Percentiles rank a stretch among this genome's conserved stretches.
phyloP scores from a whole-genome alignment of 2,888 invertebrate genomes.

The Beris chalybata region DNA sequence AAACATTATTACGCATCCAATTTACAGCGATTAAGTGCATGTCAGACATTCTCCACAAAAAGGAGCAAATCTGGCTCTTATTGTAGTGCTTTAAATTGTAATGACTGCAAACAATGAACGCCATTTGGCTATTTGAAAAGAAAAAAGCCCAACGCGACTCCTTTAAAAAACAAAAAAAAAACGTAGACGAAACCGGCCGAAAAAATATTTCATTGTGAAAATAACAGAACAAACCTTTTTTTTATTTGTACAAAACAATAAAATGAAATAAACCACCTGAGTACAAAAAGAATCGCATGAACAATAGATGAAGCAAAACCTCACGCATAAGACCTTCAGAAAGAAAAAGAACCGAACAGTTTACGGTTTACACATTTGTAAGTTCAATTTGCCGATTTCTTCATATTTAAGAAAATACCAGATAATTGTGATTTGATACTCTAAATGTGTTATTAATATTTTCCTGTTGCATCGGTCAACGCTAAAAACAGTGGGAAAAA shows the following conservation, averaged over 20 bases:
- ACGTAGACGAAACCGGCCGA: not conserved
- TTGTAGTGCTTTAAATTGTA: no score
- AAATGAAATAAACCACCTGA: conserved; percentile 28
- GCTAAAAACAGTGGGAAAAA: not conserved
- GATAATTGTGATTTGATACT: no score
- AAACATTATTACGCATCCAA: no score
- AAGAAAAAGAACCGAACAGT: conserved; percentile 29
- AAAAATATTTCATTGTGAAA: conserved; percentile 4
- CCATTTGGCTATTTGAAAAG: conserved; percentile 3
- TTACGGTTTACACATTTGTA: not conserved
- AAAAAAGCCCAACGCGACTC: conserved; percentile 23
- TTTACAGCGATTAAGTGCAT: no score
- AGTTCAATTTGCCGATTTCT: no score
- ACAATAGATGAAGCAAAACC: conserved; percentile 28
- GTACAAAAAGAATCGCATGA: conserved; percentile 23
- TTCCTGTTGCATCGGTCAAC: no score
- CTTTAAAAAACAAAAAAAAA: conserved; percentile 22
- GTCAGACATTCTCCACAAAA: no score
- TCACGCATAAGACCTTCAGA: conserved; percentile 31
- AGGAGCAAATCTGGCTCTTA: no score
- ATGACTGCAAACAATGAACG: no score
- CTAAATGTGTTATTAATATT: no score
- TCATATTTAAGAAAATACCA: no score
- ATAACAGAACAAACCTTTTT: conserved; percentile 24
- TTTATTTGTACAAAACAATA: conserved; percentile 20